phyloP scores from a whole-genome alignment of 2,797 vertebrate species.

The Podarcis lilfordi region DNA sequence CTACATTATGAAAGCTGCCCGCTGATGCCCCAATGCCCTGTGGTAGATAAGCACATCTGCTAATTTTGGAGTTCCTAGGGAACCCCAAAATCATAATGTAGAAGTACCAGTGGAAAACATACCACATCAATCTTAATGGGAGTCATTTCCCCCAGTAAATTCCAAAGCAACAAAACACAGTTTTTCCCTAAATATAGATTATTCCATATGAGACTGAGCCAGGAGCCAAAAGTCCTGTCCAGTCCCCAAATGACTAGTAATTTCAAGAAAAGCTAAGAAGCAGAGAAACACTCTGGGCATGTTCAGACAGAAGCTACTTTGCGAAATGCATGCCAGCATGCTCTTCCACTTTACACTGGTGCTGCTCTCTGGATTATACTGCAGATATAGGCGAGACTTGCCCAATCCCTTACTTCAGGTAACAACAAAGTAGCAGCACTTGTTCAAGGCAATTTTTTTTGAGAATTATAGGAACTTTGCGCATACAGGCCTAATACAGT shows the following conservation, averaged over 20 bases:
- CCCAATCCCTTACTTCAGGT: neutral
- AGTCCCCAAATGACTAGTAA: neutral
- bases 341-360: neutral
- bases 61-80: neutral
- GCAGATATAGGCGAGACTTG: neutral
- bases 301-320: neutral
- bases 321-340: neutral
- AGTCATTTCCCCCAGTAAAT: neutral
- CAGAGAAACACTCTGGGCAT: neutral
- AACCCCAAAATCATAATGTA: neutral
- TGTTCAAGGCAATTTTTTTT: neutral
- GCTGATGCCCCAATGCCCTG: neutral
- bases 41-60: neutral
- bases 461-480: neutral
- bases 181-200: neutral
- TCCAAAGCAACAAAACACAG: neutral
- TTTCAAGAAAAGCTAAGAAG: neutral
- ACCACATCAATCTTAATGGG: too few species aligned
- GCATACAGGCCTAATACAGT: neutral
- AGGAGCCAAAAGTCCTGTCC: neutral
- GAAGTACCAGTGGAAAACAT: neutral
- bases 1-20: neutral
- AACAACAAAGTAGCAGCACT: neutral
- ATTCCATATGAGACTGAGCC: neutral
- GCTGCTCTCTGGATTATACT: neutral